Conservation (phyloP, 2,888 invertebrate genomes). For the Cryptocheilus praepositus region DNA sequence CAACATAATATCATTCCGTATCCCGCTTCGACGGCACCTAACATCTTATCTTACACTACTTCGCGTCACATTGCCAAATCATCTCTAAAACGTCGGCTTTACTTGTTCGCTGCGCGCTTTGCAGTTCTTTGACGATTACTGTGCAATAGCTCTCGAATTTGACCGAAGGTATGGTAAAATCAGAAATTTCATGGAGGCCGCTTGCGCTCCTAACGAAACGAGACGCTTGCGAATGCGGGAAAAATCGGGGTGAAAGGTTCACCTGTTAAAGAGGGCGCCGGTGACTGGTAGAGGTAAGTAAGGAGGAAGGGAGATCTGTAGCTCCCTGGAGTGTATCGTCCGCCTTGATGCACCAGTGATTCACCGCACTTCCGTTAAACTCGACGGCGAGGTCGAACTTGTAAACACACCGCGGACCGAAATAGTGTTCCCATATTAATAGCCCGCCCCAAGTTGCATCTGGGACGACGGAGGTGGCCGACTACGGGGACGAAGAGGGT, state of each 20-base stretch:
- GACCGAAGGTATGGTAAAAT: too few species aligned
- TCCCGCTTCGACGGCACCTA: too few species aligned
- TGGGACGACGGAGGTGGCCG: conserved; percentile 25
- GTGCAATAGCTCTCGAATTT: too few species aligned
- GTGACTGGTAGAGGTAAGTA: background rate
- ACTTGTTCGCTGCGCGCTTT: too few species aligned
- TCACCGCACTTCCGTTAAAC: conserved; percentile 51
- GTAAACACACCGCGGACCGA: conserved; percentile 61
- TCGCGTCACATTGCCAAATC: too few species aligned
- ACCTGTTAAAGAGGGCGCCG: too few species aligned
- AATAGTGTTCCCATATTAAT: conserved; percentile 65
- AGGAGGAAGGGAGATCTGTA: background rate
- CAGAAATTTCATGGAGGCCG: too few species aligned
- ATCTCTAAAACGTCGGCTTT: too few species aligned
- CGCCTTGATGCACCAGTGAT: conserved; percentile 34
- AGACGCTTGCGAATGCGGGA: conserved; percentile 20
- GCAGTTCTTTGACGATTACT: too few species aligned
- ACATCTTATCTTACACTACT: too few species aligned
- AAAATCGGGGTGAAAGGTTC: conserved; percentile 20
- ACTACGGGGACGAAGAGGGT: conserved; percentile 22
- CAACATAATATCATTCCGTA: too few species aligned
- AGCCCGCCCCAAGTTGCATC: conserved; percentile 53
- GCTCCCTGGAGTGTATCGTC: conserved; percentile 11
- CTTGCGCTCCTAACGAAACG: too few species aligned
- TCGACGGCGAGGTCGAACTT: conserved; percentile 43